Evolutionary conservation across 2,888 invertebrate genomes (phyloP).

Genomic region (Ptilodon capucinus): DNA sequence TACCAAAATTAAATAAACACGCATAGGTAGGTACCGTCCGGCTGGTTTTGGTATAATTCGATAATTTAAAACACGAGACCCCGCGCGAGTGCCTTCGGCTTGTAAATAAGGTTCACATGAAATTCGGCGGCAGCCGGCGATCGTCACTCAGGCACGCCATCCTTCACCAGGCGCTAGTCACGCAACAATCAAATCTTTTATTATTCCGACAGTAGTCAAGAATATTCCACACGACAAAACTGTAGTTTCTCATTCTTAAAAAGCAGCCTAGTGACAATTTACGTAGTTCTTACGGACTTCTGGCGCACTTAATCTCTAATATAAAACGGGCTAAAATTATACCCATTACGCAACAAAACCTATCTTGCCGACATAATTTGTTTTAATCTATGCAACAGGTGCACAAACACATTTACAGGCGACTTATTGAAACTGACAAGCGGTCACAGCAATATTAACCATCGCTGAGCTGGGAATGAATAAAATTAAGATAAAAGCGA

Average conservation of each 20-base stretch:
- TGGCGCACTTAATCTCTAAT: background rate
- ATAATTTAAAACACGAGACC: conserved; percentile 67
- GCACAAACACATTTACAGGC: conserved; percentile 54
- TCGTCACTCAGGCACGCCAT: conserved; percentile 74
- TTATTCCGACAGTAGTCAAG: conserved; percentile 49
- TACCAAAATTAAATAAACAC: conserved; percentile 76
- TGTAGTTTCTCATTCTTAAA: too few species aligned
- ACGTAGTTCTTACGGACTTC: too few species aligned
- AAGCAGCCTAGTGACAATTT: too few species aligned
- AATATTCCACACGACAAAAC: background rate
- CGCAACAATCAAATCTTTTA: conserved; percentile 61
- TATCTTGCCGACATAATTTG: conserved; percentile 47
- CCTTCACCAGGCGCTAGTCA: conserved; percentile 66
- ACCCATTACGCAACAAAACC: background rate
- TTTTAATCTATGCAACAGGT: conserved; percentile 55
- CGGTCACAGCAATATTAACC: conserved; percentile 78
- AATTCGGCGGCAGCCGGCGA: conserved; percentile 70
- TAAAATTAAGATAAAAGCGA: conserved; percentile 79
- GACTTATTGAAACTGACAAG: conserved; percentile 75
- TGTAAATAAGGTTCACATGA: conserved; percentile 71
- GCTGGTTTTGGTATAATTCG: conserved; percentile 65
- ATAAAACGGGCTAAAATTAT: background rate
- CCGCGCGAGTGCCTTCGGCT: conserved; percentile 56
- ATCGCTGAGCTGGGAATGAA: conserved; percentile 66
- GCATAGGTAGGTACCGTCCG: conserved; percentile 63